phyloP scores from a whole-genome alignment of 2,797 vertebrate species.

The Denticeps clupeoides region DNA sequence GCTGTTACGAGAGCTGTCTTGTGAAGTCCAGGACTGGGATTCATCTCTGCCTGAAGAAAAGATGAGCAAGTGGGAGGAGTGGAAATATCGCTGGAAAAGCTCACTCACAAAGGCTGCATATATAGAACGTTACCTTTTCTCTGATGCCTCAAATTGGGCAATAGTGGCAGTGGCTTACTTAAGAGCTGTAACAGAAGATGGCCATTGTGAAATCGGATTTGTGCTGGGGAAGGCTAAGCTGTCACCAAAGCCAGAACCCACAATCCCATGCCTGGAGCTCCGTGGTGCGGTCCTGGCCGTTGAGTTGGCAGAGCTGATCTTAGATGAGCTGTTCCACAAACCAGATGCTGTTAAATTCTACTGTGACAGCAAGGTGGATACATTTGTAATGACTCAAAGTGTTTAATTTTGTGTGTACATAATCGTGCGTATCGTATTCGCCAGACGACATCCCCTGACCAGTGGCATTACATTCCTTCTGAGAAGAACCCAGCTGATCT shows the following conservation, averaged over 20 bases:
- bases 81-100: no score
- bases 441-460: background rate
- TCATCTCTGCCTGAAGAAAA: background rate
- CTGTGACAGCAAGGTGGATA: slow-evolving; percentile 27
- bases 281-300: slow-evolving; percentile 19
- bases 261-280: slow-evolving; percentile 15
- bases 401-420: slow-evolving; percentile 16
- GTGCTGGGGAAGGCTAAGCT: slow-evolving; percentile 19
- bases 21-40: slow-evolving; percentile 8
- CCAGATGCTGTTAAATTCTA: slow-evolving; percentile 10
- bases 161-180: slow-evolving; percentile 28
- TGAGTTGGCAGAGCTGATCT: slow-evolving; percentile 20
- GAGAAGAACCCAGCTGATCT: background rate
- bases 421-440: background rate
- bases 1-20: slow-evolving; percentile 2
- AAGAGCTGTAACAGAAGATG: background rate
- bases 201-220: slow-evolving; percentile 3
- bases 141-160: slow-evolving; percentile 14
- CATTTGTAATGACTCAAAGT: slow-evolving; percentile 15
- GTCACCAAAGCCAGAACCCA: slow-evolving; percentile 10
- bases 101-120: background rate
- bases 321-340: slow-evolving; percentile 9
- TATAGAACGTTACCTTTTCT: slow-evolving; percentile 21
- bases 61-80: slow-evolving; percentile 4
- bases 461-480: background rate